phyloP scores from a whole-genome alignment of 2,113 vertebrate species.

The Taurulus bubalis region DNA sequence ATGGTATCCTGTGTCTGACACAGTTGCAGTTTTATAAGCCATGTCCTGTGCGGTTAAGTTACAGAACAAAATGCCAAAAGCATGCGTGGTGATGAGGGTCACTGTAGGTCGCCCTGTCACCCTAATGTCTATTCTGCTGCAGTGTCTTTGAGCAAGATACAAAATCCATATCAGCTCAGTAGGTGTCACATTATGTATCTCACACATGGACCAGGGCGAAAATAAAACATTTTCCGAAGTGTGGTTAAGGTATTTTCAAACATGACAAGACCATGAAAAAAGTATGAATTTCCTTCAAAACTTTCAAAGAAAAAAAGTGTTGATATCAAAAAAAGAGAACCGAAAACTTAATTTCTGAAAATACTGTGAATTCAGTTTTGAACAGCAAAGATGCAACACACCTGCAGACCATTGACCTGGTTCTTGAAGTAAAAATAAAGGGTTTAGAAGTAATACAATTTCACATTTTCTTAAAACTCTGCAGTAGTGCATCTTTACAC shows the following conservation, averaged over 20 bases:
- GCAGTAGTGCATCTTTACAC: not conserved
- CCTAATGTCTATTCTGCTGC: slow-evolving; percentile 27
- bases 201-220: slow-evolving; percentile 28
- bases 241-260: not conserved
- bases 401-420: slow-evolving; percentile 1
- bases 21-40: slow-evolving; percentile 17
- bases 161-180: slow-evolving; percentile 30
- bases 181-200: slow-evolving; percentile 49
- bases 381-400: not conserved
- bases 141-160: slow-evolving; percentile 53
- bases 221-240: slow-evolving; percentile 7
- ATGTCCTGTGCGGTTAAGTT: slow-evolving; percentile 27
- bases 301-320: not conserved
- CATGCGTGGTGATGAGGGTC: slow-evolving; percentile 31
- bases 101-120: slow-evolving; percentile 36
- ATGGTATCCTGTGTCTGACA: slow-evolving; percentile 34
- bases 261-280: not conserved
- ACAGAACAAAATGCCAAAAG: slow-evolving; percentile 48
- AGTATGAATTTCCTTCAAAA: not conserved
- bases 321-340: not conserved
- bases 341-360: not conserved
- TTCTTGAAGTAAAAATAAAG: not conserved
- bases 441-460: not conserved
- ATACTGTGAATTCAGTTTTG: not conserved
- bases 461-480: not conserved